Evolutionary conservation across 2,888 invertebrate species (phyloP), one percentile per base, ranked within the genome.

Genomic region (Automeris io): DNA sequence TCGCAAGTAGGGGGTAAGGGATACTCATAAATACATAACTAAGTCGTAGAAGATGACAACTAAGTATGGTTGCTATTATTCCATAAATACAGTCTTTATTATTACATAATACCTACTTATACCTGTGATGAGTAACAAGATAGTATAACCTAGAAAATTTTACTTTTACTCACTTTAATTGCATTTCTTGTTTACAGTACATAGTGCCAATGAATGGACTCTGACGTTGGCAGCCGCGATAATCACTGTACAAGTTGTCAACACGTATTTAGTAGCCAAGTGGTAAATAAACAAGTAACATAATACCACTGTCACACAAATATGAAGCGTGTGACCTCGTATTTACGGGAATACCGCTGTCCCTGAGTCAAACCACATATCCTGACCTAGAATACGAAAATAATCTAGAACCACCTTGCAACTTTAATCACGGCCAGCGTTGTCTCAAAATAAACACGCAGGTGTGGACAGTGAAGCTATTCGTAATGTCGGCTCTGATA

Each of bases 301-400:
- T 35, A 41, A 35, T 35, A 38, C 26, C 29, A 35, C 23, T 41
- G 23, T 58, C 49, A 58, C 51, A 57, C 56, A 58, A 60, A 70
- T 56, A 61, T 55, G 50, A 43, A 47, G 40, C 40, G 45, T 29
- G 44, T 41, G 51, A 51, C 57, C 64, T 68, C 60, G 62, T 51
- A 54, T 49, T 56, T 53, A 60, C 61, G 54, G 63, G 62, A 64
- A 65, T 66, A 61, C 46, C 39, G 47, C 59, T 53, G 82, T 83
- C 86, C 86, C 68, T 80, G 82, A 83, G 75, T 79, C 77, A 70
- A 70, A 70, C 65, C 78, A 66, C 60, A 71, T 61, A 54, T 57
- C 57, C 65, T 73, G 82, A 79, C 85, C 85, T 68, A 83, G 78
- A 77, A 80, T 79, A 70, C 82, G 71, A 80, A 80, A 82, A 85